Evolutionary conservation across 1,140 invertebrate species (phyloP).

Genomic region (Odontomachus brunneus): DNA sequence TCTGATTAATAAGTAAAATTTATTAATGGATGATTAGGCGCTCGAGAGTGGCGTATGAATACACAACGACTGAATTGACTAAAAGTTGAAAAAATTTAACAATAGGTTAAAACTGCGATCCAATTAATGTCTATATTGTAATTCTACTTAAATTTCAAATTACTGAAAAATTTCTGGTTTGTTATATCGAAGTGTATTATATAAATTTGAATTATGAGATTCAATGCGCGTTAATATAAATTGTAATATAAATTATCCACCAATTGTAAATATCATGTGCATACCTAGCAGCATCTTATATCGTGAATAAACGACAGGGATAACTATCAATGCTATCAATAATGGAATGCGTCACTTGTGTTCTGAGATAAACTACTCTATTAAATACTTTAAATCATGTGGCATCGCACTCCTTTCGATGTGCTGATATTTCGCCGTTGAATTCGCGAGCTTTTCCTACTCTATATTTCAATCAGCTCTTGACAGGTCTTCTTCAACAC

Average conservation of each 20-base stretch:
- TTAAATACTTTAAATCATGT: conserved; percentile 79
- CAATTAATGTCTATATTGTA: background rate
- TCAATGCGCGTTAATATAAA: no score
- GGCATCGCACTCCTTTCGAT: conserved; percentile 65
- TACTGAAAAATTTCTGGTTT: background rate
- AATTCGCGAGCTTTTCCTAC: conserved; percentile 80
- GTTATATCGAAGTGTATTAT: no score
- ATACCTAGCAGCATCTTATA: no score
- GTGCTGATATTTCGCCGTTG: conserved; percentile 74
- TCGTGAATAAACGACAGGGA: background rate
- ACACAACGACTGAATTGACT: background rate
- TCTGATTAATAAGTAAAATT: background rate
- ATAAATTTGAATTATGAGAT: no score
- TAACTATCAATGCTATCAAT: conserved; percentile 5
- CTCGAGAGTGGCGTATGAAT: background rate
- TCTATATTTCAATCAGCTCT: conserved; percentile 84
- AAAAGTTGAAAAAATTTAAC: background rate
- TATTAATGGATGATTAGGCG: conserved; percentile 7
- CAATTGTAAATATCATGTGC: no score
- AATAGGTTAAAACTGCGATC: background rate
- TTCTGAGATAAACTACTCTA: conserved; percentile 22
- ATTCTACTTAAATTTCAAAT: conserved; percentile 12
- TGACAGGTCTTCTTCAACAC: conserved; percentile 75
- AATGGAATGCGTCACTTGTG: conserved; percentile 2
- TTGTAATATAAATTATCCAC: no score